A percentile compares a stretch with the other conserved stretches of the same genome.
These are phyloP conservation scores for Gila robusta DNA, from an alignment of 2,797 vertebrate genomes.

Conservation along the genomic window DNA sequence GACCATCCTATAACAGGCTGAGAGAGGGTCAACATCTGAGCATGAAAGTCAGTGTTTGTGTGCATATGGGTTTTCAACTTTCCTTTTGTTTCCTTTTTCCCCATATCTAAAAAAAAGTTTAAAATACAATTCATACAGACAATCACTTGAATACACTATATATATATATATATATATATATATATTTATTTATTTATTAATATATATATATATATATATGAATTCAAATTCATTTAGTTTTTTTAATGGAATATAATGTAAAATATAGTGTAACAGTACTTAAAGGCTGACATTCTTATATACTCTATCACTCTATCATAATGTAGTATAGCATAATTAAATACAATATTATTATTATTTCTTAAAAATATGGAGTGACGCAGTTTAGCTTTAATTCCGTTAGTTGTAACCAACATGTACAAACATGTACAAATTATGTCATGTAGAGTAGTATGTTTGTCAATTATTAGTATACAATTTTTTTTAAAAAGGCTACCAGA, in stretches of 20 bases:
- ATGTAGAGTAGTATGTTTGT: neutral
- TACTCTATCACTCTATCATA: neutral
- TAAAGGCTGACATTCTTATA: neutral
- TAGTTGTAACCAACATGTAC: neutral
- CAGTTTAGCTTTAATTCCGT: neutral
- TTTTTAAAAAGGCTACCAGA: neutral
- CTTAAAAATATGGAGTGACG: neutral
- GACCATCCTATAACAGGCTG: slow-evolving; percentile 49
- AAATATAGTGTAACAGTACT: neutral
- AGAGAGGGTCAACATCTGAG: slow-evolving; percentile 28
- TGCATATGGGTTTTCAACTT: neutral
- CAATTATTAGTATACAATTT: neutral
- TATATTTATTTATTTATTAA: no score
- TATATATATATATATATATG: neutral
- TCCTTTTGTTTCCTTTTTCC: neutral
- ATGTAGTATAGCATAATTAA: neutral
- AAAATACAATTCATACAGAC: neutral
- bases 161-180: no score
- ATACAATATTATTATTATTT: neutral
- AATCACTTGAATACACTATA: neutral
- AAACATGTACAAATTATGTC: neutral
- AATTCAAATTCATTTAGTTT: neutral
- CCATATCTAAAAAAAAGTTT: neutral
- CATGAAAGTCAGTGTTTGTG: slow-evolving; percentile 9
- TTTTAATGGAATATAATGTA: neutral